These are phyloP conservation scores for Acleris emargana DNA, from an alignment of 2,888 invertebrate species.

Conservation along the genomic window DNA sequence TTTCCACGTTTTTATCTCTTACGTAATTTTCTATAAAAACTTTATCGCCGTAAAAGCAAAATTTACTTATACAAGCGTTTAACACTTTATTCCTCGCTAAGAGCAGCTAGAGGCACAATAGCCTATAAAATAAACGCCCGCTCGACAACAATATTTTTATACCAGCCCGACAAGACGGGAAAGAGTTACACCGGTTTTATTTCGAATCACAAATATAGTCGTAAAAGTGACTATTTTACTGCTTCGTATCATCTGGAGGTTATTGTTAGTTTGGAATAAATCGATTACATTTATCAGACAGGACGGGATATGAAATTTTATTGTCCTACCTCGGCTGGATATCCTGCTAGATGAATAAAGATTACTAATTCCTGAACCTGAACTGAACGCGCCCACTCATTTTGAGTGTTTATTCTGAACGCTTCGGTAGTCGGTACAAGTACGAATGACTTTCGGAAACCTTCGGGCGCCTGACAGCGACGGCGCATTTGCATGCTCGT, in stretches of 20 bases:
- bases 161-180: conserved; percentile 42
- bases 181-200: conserved; percentile 46
- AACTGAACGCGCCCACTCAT: conserved; percentile 8
- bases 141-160: conserved; percentile 59
- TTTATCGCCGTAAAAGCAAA: conserved; percentile 33
- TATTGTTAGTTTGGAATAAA: conserved; percentile 50
- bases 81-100: conserved; percentile 39
- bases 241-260: conserved; percentile 50
- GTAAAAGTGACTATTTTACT: conserved; percentile 54
- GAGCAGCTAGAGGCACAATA: conserved; percentile 53
- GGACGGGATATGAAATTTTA: conserved; percentile 39
- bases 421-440: conserved; percentile 8
- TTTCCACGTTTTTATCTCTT: conserved; percentile 32
- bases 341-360: conserved; percentile 34
- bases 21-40: conserved; percentile 36
- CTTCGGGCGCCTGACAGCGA: neutral
- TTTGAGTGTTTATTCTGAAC: conserved; percentile 16
- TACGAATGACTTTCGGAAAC: conserved; percentile 26
- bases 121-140: conserved; percentile 64
- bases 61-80: conserved; percentile 31
- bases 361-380: conserved; percentile 22
- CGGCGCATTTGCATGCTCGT: conserved; percentile 17
- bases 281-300: conserved; percentile 27
- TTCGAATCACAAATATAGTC: conserved; percentile 50
- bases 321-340: conserved; percentile 21